phyloP scores from a whole-genome alignment of 2,888 invertebrate genomes.

The Dorcus hopei region DNA sequence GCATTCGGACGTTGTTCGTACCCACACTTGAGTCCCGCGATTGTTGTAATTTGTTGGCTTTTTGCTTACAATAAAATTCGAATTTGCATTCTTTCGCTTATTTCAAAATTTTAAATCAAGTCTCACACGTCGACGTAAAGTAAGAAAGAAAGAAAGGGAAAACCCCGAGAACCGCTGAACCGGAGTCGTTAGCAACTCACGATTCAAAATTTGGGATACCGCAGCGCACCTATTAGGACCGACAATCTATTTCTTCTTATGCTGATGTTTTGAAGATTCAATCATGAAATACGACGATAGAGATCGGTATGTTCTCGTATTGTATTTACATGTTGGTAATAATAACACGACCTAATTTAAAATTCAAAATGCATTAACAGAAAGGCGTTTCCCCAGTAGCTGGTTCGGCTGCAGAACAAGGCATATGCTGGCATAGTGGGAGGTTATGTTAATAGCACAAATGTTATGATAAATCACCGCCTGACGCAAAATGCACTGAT shows the following conservation, averaged over 20 bases:
- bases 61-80: neutral
- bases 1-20: neutral
- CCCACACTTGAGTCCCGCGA: neutral
- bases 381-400: slow-evolving; percentile 5
- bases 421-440: slow-evolving; percentile 21
- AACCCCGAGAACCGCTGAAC: too few species aligned
- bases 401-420: slow-evolving; percentile 11
- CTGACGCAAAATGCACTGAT: neutral
- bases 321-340: neutral
- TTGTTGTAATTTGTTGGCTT: neutral
- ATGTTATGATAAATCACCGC: slow-evolving; percentile 21
- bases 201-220: too few species aligned
- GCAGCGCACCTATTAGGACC: too few species aligned
- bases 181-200: too few species aligned
- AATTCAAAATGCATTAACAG: slow-evolving; percentile 5
- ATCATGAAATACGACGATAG: too few species aligned
- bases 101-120: neutral
- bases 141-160: neutral
- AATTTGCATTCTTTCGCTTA: neutral
- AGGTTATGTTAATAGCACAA: slow-evolving; percentile 22
- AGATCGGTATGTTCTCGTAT: too few species aligned
- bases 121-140: neutral
- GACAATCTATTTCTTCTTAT: too few species aligned
- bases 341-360: slow-evolving; percentile 8
- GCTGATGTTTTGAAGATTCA: too few species aligned